Percentiles rank a stretch among this genome's conserved stretches.
Evolutionary conservation across 1,140 invertebrate genomes (phyloP).

Genomic region (Aleiodes sp.): DNA sequence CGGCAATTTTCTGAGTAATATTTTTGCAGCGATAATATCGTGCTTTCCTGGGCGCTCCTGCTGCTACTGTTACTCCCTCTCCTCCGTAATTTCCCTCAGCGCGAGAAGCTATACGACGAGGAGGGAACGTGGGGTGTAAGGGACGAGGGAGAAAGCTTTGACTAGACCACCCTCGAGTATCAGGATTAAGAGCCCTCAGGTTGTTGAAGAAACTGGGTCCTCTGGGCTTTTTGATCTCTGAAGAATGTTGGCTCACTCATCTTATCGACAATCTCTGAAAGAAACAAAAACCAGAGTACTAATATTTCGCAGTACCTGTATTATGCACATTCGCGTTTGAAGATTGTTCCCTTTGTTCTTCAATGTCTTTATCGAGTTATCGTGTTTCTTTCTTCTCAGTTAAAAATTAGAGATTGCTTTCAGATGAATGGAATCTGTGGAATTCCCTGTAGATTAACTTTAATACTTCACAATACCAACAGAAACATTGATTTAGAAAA

Average conservation of each 20-base stretch:
- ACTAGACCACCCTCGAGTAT: constrained; percentile 16
- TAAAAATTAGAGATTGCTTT: too few relatives aligned
- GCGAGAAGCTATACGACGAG: not conserved
- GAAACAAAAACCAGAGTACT: too few relatives aligned
- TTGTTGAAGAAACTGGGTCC: not conserved
- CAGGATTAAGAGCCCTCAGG: constrained; percentile 26
- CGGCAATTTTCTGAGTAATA: constrained; percentile 67
- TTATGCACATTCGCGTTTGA: too few relatives aligned
- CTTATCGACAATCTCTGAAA: too few relatives aligned
- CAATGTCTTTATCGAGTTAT: too few relatives aligned
- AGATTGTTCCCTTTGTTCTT: too few relatives aligned
- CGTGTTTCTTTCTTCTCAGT: too few relatives aligned
- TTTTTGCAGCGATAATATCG: constrained; percentile 65
- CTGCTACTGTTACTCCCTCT: constrained; percentile 30
- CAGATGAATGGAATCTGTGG: too few relatives aligned
- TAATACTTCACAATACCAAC: not conserved
- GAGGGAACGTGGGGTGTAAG: too few relatives aligned
- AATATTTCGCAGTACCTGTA: too few relatives aligned
- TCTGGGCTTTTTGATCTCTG: constrained; percentile 10
- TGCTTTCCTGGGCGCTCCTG: constrained; percentile 42
- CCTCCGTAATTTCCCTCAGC: not conserved
- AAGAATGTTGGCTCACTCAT: constrained; percentile 23
- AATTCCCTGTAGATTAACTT: not conserved
- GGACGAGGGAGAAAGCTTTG: not conserved
- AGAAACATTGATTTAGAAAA: not conserved